Evolutionary conservation across 2,797 vertebrate genomes (phyloP), one percentile per base, ranked within the genome.

Genomic region (Hydrocynus forskahlii): DNA sequence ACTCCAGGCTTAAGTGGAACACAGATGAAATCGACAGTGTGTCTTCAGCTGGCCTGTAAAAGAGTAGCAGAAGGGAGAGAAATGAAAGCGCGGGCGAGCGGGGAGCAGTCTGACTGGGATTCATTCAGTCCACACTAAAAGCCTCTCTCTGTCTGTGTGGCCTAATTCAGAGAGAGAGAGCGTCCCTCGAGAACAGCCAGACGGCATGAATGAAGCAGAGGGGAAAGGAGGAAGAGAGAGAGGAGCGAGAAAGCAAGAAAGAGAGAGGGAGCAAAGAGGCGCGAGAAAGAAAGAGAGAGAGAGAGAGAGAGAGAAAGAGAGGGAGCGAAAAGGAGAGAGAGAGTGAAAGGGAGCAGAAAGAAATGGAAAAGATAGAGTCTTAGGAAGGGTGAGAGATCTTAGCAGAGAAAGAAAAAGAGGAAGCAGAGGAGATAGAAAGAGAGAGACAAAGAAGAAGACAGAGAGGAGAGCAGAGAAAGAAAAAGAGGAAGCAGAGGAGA

Each of bases 91-190:
- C 69, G 23, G 17, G 66, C 8, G 62, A 38, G 16, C 62, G 40
- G 38, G 64, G 23, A 60, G 29, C 64, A 54, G 29, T 67, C 60
- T 82, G 57, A 81, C 48, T 78, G 50, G 45, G 76, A 76, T 80
- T 79, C 73, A 83, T 84, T 81, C 83, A 84, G 68, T 86, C 66
- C 54, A n/a, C 80, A 81, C 78, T 81, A 84, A 83, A 81, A 84
- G 78, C 84, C 66, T 82, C 77, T 72, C 68, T 78, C 45, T 66
- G 69, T 81, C 54, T 83, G 79, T 82, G 81, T 81, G 78, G 66
- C 76, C 81, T 83, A 78, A 88, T 83, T 88, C 83, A 70, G 52
- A 84, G 75, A 35, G 78, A 60, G 29, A 52, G 69, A 75, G 21
- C 54, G 14, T 82, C 83, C 74, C 71, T 52, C 7, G 48, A 60